Percentiles rank a stretch among this genome's conserved stretches.
phyloP scores from a whole-genome alignment of 2,113 vertebrate genomes.

The Strix aluco region DNA sequence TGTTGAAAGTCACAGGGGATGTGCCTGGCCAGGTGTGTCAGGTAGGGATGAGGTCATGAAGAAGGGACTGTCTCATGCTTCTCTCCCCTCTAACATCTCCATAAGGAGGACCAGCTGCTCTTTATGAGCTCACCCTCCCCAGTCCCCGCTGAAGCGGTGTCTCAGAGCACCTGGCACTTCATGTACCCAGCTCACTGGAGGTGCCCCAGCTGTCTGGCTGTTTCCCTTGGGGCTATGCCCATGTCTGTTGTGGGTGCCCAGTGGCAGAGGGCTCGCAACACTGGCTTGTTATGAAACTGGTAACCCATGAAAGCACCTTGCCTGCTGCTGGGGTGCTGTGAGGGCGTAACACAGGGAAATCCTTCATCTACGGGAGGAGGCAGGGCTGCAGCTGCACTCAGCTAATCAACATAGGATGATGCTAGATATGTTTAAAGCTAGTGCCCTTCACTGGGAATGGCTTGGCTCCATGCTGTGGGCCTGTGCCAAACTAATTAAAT shows the following conservation, averaged over 20 bases:
- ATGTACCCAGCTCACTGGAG: background rate
- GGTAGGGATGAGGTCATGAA: background rate
- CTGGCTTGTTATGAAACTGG: background rate
- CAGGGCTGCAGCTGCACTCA: background rate
- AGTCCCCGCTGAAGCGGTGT: rapidly evolving
- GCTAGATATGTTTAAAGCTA: background rate
- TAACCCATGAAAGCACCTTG: background rate
- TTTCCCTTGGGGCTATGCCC: background rate
- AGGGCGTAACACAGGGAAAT: background rate
- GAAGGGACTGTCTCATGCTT: background rate
- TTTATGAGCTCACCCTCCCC: background rate
- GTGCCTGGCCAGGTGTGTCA: background rate
- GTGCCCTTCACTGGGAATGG: background rate
- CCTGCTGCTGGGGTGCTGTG: background rate
- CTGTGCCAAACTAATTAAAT: background rate
- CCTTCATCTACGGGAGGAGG: background rate
- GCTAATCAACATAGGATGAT: background rate
- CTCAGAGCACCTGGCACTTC: background rate
- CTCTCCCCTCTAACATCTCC: background rate
- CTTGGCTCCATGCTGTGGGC: background rate
- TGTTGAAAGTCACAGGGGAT: background rate
- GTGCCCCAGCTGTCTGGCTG: background rate
- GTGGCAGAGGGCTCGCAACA: background rate
- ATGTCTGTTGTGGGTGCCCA: background rate
- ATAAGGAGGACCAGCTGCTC: background rate